These are phyloP conservation scores for Andrena cerasifolii DNA, from an alignment of 1,140 invertebrate species.

Conservation along the genomic window DNA sequence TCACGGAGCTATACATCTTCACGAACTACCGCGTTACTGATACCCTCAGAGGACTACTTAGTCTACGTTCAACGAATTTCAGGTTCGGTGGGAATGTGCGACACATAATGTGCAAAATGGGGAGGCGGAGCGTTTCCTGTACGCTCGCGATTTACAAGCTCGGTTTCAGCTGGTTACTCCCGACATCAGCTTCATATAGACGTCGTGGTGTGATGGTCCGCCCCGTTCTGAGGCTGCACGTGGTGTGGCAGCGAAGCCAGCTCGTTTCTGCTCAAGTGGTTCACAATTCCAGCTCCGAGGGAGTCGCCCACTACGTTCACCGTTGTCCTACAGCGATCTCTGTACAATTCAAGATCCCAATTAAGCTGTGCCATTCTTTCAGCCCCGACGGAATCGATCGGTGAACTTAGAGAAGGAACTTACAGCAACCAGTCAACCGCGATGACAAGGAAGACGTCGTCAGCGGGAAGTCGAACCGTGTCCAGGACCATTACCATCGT, in stretches of 20 bases:
- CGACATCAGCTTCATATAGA: conserved; percentile 74
- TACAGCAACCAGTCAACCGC: conserved; percentile 95
- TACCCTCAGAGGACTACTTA: background rate
- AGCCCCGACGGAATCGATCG: too few relatives aligned
- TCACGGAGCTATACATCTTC: background rate
- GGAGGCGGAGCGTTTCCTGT: background rate
- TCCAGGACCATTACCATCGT: conserved; percentile 95
- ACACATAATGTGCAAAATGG: background rate
- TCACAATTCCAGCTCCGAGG: conserved; percentile 93
- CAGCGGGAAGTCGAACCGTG: conserved; percentile 90
- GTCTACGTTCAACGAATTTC: background rate
- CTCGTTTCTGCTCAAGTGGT: conserved; percentile 90
- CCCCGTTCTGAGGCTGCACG: conserved; percentile 69
- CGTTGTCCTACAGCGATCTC: conserved; percentile 93
- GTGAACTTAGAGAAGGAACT: conserved; percentile 72
- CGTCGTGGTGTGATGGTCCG: conserved; percentile 74
- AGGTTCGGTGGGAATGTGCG: conserved; percentile 8
- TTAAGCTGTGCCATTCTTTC: too few relatives aligned
- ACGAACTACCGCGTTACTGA: background rate
- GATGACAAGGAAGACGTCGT: conserved; percentile 91
- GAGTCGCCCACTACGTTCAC: conserved; percentile 95
- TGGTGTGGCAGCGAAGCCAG: conserved; percentile 78
- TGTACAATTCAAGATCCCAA: conserved; percentile 79
- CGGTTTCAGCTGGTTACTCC: background rate
- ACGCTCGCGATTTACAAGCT: background rate